A percentile compares a stretch with the other conserved stretches of the same genome.
phyloP scores from a whole-genome alignment of 2,113 vertebrate genomes.

The Podocnemis expansa region DNA sequence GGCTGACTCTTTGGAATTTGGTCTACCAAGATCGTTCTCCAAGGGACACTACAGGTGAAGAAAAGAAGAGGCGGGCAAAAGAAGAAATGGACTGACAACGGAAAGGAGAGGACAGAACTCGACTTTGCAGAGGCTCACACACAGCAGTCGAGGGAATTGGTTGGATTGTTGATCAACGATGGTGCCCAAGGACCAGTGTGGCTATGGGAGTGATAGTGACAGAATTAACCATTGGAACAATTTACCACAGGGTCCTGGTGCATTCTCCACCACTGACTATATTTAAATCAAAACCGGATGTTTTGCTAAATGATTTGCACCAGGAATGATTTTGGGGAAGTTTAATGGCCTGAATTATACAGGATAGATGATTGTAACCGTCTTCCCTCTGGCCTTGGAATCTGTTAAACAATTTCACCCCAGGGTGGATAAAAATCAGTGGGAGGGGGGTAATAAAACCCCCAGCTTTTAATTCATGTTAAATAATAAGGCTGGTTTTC shows the following conservation, averaged over 20 bases:
- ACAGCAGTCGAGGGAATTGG: too few species aligned
- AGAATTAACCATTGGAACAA: not conserved
- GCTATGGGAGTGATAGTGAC: too few species aligned
- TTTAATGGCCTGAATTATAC: not conserved
- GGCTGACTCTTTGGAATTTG: too few species aligned
- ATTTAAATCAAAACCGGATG: not conserved
- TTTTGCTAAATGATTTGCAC: not conserved
- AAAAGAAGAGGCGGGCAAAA: too few species aligned
- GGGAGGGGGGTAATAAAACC: not conserved
- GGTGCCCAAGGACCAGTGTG: too few species aligned
- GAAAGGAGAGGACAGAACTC: too few species aligned
- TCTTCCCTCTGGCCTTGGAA: not conserved
- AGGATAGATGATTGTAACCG: not conserved
- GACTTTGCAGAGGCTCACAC: too few species aligned
- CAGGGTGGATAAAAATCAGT: not conserved
- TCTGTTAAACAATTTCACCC: not conserved
- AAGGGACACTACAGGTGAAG: too few species aligned
- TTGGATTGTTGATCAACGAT: too few species aligned
- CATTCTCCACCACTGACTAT: not conserved
- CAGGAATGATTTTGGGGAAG: not conserved
- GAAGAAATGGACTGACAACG: too few species aligned
- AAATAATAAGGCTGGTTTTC: not conserved
- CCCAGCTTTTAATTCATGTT: not conserved
- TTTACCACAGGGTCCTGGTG: not conserved
- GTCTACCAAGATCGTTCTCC: too few species aligned